These are phyloP conservation scores for Aphelenchoides avenae DNA, from an alignment of 1,140 invertebrate species.

Conservation along the genomic window DNA sequence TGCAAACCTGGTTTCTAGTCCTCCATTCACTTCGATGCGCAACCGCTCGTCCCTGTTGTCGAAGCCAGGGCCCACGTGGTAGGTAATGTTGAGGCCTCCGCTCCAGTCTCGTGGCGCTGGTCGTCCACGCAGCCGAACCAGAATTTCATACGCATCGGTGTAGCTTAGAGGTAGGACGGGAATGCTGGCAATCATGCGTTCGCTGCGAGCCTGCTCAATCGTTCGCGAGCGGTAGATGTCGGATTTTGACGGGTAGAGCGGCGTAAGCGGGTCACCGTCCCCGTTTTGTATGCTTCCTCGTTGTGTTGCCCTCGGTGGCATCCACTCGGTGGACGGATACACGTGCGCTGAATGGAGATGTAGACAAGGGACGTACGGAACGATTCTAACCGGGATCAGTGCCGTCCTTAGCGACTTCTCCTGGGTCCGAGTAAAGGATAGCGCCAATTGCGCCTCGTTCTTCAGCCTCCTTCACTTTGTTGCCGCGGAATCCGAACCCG, in stretches of 20 bases:
- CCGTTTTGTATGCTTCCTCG: constrained; percentile 41
- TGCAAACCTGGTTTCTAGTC: too few species aligned
- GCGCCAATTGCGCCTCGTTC: constrained; percentile 49
- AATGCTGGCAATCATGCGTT: constrained; percentile 42
- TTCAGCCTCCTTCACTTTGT: constrained; percentile 47
- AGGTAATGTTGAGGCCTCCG: constrained; percentile 58
- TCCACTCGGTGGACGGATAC: constrained; percentile 48
- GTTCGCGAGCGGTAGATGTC: constrained; percentile 33
- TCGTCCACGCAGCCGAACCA: constrained; percentile 40
- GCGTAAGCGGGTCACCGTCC: constrained; percentile 53
- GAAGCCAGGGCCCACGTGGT: constrained; percentile 48
- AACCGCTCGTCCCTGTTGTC: constrained; percentile 4
- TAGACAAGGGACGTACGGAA: neutral
- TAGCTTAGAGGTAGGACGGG: constrained; percentile 57
- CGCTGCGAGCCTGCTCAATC: constrained; percentile 33
- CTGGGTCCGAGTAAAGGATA: constrained; percentile 56
- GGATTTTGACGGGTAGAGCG: constrained; percentile 40
- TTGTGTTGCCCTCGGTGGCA: constrained; percentile 50
- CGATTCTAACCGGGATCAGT: constrained; percentile 24
- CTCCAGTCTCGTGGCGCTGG: constrained; percentile 41
- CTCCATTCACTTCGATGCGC: constrained; percentile 34
- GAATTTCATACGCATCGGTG: constrained; percentile 48
- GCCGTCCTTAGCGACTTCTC: constrained; percentile 48
- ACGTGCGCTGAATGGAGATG: constrained; percentile 24
- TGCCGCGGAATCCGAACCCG: constrained; percentile 43